Conservation (phyloP, 2,888 invertebrate species). For the Drosophila austrosaltans region DNA sequence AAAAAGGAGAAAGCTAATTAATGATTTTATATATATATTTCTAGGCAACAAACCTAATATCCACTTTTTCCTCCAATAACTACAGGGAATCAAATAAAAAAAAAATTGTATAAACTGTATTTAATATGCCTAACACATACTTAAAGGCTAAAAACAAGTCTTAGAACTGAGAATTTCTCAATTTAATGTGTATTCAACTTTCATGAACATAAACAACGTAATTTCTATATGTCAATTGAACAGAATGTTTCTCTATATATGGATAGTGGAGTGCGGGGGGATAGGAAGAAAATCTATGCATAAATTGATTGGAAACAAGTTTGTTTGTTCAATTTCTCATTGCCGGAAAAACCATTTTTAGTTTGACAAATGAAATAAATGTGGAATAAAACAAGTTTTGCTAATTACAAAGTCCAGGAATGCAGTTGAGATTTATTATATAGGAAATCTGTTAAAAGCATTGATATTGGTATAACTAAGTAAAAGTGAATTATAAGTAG, state of each 20-base stretch:
- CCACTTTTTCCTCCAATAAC: neutral
- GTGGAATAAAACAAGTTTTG: neutral
- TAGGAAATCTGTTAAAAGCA: neutral
- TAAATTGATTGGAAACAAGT: slow-evolving; percentile 6
- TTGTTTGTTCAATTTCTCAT: slow-evolving; percentile 1
- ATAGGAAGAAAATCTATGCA: slow-evolving; percentile 4
- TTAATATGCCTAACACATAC: slow-evolving; percentile 6
- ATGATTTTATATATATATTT: too few relatives aligned
- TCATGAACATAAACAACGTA: slow-evolving; percentile 1
- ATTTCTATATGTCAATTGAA: neutral
- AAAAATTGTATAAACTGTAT: neutral
- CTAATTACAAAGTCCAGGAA: neutral
- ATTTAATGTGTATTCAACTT: neutral
- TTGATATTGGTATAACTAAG: neutral
- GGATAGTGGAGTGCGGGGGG: neutral
- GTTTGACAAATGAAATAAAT: neutral
- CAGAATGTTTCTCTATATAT: slow-evolving; percentile 1
- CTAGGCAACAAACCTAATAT: neutral
- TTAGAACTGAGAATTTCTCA: neutral
- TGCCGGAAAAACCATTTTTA: slow-evolving; percentile 1
- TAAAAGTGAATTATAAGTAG: neutral
- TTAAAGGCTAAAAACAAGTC: neutral
- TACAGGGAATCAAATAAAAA: neutral
- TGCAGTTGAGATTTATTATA: neutral
- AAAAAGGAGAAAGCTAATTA: too few relatives aligned